Base-by-base conservation (phyloP, 2,888 invertebrate genomes). In the Parthenolecanium corni region DNA sequence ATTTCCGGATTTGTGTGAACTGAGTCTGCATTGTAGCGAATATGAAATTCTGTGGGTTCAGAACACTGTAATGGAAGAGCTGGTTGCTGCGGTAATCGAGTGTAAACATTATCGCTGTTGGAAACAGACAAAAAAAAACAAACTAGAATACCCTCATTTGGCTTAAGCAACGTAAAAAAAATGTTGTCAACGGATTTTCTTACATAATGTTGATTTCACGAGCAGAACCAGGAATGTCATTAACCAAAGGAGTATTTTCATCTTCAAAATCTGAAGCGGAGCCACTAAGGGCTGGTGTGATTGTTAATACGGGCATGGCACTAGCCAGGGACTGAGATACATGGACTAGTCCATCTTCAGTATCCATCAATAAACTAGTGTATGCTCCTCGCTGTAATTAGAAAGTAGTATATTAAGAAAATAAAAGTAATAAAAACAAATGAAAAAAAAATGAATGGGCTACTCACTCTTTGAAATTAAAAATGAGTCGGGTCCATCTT, bases 211-310 rank as follows among this genome's bases (percentile, higher is more conserved):
- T 31, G 31, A 31, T 31, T 6, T 31, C 9, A 6, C 9, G 4
- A 9, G 9, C 31, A 31, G 31, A 31, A 9, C 31, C 31, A 31
- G 31, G 9, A 31, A 31, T 31, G 4, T 31, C 31, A 44, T 68
- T 67, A 6, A 85, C 82, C 65, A 85, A 76, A 64, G 83, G 83
- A 2, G 84, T 82, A 68, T 80, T 80, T 70, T 85, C 85, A 71
- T 84, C 84, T 71, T 83, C 83, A 52, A 49, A 23, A 24, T 51
- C 61, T 3, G 46, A 23, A 14, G 44, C 46, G 16, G 61, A 61
- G 2, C 61, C 61, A 61, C 61, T 62, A 1, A 62, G 18, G 11
- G 65, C 65, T n/a, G 65, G 65, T 1, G 65, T 65, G 12, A 65
- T 65, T 18, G 62, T 62, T n/a, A 65, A 31, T 16, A 54, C 52